phyloP scores from a whole-genome alignment of 2,888 invertebrate species.

The Drosophila recens region DNA sequence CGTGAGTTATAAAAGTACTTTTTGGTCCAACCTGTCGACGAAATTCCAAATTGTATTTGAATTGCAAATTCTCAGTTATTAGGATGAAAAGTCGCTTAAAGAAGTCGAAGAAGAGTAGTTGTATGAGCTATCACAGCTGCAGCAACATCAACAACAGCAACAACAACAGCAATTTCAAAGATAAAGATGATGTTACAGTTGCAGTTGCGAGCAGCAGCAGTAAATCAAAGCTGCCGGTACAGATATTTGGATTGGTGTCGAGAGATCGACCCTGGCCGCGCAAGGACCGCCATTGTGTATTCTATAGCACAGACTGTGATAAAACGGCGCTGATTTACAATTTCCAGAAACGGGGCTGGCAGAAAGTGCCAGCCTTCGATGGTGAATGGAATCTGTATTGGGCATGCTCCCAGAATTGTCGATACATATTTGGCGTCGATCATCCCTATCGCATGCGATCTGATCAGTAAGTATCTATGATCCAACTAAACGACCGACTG shows the following conservation, averaged over 20 bases:
- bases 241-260: constrained; percentile 22
- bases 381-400: constrained; percentile 99
- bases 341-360: constrained; percentile 96
- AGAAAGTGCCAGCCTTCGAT: constrained; percentile 90
- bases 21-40: neutral
- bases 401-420: constrained; percentile 96
- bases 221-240: constrained; percentile 6
- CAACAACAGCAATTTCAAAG: constrained; percentile 12
- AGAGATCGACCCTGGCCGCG: constrained; percentile 23
- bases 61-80: neutral
- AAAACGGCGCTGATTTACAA: constrained; percentile 96
- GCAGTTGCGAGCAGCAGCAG: constrained; percentile 5
- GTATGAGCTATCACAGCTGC: constrained; percentile 1
- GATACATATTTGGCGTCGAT: constrained; percentile 96
- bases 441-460: constrained; percentile 96
- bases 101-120: constrained; percentile 17
- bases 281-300: constrained; percentile 39
- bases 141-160: neutral
- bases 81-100: constrained; percentile 27
- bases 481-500: neutral
- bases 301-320: constrained; percentile 88
- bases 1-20: neutral
- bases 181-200: constrained; percentile 8
- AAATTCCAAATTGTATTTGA: constrained; percentile 35
- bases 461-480: constrained; percentile 88